Conservation (phyloP, 2,888 invertebrate species). For the Conomelus anceps region DNA sequence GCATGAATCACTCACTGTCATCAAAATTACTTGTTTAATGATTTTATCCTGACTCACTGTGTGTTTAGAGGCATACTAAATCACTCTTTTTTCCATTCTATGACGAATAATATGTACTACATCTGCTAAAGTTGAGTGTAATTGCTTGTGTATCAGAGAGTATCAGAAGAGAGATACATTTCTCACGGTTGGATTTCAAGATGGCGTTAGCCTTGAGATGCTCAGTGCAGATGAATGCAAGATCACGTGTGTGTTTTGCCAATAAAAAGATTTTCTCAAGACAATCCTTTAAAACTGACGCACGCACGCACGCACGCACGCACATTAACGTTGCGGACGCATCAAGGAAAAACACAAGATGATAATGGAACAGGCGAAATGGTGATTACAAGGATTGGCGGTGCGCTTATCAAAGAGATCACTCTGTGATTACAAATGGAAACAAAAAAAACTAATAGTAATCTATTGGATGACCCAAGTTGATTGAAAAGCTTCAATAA, state of each 20-base stretch:
- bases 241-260: background rate
- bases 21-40: background rate
- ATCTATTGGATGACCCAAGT: too few species aligned
- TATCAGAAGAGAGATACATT: too few species aligned
- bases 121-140: background rate
- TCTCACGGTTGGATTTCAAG: background rate
- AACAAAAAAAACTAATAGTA: background rate
- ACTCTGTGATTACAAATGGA: background rate
- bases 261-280: background rate
- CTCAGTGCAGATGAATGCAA: background rate
- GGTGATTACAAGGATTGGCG: background rate
- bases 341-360: background rate
- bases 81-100: background rate
- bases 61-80: background rate
- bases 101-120: background rate
- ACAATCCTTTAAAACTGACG: background rate
- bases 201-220: background rate
- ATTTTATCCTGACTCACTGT: background rate
- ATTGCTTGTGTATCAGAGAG: background rate
- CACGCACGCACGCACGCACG: background rate
- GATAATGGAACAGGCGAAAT: background rate
- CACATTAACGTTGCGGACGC: background rate
- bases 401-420: background rate
- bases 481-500: too few species aligned
- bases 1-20: background rate